A percentile compares a stretch with the other conserved stretches of the same genome.
These are phyloP conservation scores for Panopea generosa DNA, from an alignment of 2,888 invertebrate species.

Conservation along the genomic window DNA sequence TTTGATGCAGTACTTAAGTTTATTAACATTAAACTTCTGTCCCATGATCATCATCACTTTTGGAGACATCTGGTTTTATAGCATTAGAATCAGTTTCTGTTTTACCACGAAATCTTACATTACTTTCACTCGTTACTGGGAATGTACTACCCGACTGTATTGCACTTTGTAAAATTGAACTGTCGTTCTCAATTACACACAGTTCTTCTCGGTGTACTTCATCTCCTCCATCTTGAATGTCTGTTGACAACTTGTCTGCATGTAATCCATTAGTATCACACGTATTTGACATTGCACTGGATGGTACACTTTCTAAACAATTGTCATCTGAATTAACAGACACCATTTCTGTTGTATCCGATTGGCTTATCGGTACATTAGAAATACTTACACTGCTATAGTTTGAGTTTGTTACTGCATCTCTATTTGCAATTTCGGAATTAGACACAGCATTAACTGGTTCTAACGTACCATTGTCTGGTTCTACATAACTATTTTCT, in stretches of 20 bases:
- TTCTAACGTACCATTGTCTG: not conserved
- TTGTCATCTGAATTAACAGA: no score
- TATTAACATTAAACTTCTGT: not conserved
- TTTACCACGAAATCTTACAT: not conserved
- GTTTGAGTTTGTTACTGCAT: no score
- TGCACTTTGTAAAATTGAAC: not conserved
- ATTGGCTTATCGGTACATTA: no score
- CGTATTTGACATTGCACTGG: no score
- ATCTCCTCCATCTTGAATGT: not conserved
- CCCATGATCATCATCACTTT: not conserved
- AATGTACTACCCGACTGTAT: not conserved
- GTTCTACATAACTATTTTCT: not conserved
- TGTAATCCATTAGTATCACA: no score
- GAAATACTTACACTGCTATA: no score
- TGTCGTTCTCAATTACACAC: not conserved
- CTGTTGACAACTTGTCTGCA: no score
- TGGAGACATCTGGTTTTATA: not conserved
- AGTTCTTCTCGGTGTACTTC: not conserved
- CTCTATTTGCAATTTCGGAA: no score
- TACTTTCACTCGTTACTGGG: not conserved
- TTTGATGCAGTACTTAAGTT: no score
- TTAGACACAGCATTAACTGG: not conserved
- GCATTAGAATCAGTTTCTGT: not conserved
- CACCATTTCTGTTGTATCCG: no score
- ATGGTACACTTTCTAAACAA: no score